A percentile compares a stretch with the other conserved stretches of the same genome.
Evolutionary conservation across 1,140 invertebrate genomes (phyloP).

Genomic region (Notospermus geniculatus): DNA sequence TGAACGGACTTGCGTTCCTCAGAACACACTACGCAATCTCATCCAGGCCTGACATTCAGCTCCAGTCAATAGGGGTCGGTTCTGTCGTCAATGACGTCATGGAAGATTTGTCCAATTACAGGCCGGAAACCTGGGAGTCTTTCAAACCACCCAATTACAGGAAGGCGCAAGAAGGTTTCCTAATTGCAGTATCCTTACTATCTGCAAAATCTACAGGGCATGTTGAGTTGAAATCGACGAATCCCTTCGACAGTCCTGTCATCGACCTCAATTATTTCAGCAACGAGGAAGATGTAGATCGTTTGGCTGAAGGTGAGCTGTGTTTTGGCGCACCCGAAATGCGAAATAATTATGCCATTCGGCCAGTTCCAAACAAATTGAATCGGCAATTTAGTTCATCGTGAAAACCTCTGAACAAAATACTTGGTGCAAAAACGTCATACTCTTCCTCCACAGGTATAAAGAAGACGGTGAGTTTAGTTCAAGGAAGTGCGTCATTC

Average conservation of each 20-base stretch:
- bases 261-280: background rate
- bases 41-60: background rate
- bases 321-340: background rate
- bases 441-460: background rate
- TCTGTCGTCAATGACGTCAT: slow-evolving; percentile 4
- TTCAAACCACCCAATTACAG: slow-evolving; percentile 7
- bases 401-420: background rate
- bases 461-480: background rate
- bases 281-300: background rate
- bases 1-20: background rate
- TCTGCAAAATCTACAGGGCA: background rate
- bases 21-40: background rate
- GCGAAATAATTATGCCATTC: slow-evolving; percentile 2
- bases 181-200: slow-evolving; percentile 1
- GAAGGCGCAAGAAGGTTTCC: slow-evolving; percentile 2
- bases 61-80: slow-evolving; percentile 5
- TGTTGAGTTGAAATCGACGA: background rate
- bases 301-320: slow-evolving; percentile 1
- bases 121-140: background rate
- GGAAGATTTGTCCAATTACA: slow-evolving; percentile 7
- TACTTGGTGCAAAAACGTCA: background rate
- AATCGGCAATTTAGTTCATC: background rate
- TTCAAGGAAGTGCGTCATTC: background rate
- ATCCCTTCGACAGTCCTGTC: background rate
- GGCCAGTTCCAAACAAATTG: background rate